Evolutionary conservation across 2,113 vertebrate species (phyloP).

Genomic region (Hyaena hyaena): DNA sequence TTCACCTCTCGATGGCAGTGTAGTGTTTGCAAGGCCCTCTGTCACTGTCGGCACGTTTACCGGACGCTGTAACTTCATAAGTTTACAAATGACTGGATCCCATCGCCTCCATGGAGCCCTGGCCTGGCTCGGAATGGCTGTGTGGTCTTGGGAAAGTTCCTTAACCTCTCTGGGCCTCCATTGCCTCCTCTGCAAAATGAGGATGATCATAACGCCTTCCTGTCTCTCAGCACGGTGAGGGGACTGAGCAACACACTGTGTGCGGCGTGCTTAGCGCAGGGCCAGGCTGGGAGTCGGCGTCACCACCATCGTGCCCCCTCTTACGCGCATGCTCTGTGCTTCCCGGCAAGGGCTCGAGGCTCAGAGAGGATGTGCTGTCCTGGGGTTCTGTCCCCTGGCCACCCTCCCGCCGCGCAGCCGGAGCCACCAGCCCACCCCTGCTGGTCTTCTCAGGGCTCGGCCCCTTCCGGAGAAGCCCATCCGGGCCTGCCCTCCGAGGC

Average conservation of each 20-base stretch:
- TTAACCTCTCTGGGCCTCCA: neutral
- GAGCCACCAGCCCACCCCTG: too few species aligned
- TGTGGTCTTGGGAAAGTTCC: neutral
- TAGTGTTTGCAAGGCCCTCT: accelerated
- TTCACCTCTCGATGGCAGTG: accelerated
- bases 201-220: accelerated
- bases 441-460: neutral
- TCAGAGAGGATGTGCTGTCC: neutral
- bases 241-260: accelerated
- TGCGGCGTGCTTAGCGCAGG: accelerated
- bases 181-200: neutral
- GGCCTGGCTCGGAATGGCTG: accelerated
- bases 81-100: neutral
- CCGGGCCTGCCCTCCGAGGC: neutral
- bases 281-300: accelerated
- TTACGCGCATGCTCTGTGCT: accelerated
- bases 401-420: neutral
- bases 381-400: accelerated
- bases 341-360: accelerated
- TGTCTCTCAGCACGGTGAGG: accelerated
- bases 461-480: neutral
- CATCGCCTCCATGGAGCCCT: accelerated
- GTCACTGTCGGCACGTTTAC: accelerated
- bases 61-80: neutral
- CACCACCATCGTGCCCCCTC: accelerated